Conservation (phyloP, 2,888 invertebrate genomes). For the Chaitophorus viminalis region DNA sequence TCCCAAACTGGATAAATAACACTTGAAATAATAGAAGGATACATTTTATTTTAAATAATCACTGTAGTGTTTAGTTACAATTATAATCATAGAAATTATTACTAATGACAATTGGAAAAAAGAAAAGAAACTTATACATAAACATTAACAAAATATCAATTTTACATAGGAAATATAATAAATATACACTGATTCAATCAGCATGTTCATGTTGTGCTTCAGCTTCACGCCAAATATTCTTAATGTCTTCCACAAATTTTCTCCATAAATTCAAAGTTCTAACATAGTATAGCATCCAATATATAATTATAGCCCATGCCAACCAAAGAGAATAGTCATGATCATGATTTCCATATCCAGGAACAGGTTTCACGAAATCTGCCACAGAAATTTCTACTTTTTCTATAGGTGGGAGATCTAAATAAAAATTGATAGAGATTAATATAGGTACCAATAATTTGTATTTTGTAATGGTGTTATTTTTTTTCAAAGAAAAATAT, state of each 20-base stretch:
- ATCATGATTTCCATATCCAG: constrained; percentile 46
- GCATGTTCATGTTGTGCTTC: constrained; percentile 82
- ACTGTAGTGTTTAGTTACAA: background rate
- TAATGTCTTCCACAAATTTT: constrained; percentile 83
- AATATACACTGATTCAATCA: constrained; percentile 70
- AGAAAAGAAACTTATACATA: constrained; percentile 17
- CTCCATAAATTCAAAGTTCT: constrained; percentile 72
- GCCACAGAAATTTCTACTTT: constrained; percentile 52
- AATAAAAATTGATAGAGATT: background rate
- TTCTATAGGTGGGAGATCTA: constrained; percentile 54
- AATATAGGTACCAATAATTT: background rate
- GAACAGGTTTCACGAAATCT: constrained; percentile 55
- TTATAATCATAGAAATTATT: background rate
- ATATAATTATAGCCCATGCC: constrained; percentile 52
- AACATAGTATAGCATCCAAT: constrained; percentile 38
- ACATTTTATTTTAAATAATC: constrained; percentile 7
- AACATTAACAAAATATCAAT: background rate
- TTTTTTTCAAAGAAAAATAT: background rate
- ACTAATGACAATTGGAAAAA: background rate
- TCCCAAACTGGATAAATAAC: constrained; percentile 46
- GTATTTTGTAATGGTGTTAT: background rate
- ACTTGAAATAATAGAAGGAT: constrained; percentile 1
- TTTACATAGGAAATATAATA: constrained; percentile 7
- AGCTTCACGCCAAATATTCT: constrained; percentile 84
- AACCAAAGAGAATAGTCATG: constrained; percentile 54